Percentiles rank a stretch among this genome's conserved stretches.
phyloP scores from a whole-genome alignment of 2,113 vertebrate species.

The Plecturocebus donacophilus region DNA sequence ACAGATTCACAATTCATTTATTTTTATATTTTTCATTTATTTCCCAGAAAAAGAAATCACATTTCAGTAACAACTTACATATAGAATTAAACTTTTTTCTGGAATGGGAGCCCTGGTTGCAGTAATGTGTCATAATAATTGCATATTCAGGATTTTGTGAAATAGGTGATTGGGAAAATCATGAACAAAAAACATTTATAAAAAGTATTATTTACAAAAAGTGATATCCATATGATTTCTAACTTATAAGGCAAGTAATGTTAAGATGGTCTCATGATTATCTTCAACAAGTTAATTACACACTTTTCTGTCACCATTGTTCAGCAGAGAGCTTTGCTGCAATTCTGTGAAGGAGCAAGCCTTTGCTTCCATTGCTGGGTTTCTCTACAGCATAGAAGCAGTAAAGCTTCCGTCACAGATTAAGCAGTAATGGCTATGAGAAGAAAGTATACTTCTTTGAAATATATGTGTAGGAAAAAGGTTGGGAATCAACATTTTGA shows the following conservation, averaged over 20 bases:
- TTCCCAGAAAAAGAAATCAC: conserved; percentile 88
- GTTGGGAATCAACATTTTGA: conserved; percentile 73
- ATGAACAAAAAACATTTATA: conserved; percentile 83
- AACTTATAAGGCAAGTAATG: conserved; percentile 89
- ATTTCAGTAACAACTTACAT: conserved; percentile 86
- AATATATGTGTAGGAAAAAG: conserved; percentile 77
- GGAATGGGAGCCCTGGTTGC: conserved; percentile 83
- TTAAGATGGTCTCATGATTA: conserved; percentile 83
- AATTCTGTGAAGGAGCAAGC: conserved; percentile 67
- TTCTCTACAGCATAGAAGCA: conserved; percentile 76
- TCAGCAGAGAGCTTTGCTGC: conserved; percentile 77
- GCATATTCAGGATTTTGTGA: conserved; percentile 93
- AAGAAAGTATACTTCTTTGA: conserved; percentile 73
- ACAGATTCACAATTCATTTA: conserved; percentile 43
- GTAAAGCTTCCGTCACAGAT: conserved; percentile 81
- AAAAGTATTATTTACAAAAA: conserved; percentile 88
- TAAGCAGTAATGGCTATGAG: conserved; percentile 75
- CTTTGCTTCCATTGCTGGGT: conserved; percentile 42
- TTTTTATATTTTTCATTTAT: conserved; percentile 87
- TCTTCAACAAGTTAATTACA: conserved; percentile 81
- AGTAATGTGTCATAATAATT: conserved; percentile 88
- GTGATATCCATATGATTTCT: conserved; percentile 81
- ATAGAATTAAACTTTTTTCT: conserved; percentile 88
- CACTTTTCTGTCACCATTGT: conserved; percentile 79
- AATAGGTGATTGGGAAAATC: conserved; percentile 78